Conservation (phyloP, 23 tunicate species). For the Diplosoma virens region DNA sequence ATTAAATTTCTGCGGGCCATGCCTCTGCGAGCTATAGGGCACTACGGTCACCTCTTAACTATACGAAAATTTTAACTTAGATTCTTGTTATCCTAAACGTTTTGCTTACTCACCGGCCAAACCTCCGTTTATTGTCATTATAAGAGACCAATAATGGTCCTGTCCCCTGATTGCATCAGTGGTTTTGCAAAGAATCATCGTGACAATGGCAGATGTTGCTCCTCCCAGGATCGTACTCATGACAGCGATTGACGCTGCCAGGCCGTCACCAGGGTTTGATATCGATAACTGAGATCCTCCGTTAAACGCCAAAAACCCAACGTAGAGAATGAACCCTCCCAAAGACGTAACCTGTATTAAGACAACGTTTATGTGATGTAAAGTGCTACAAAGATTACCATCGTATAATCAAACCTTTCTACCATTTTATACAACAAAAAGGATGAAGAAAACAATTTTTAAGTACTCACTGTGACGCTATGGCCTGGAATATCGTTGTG, state of each 20-base stretch:
- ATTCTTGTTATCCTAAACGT: too few relatives aligned
- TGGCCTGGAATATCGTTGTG: conserved; percentile 62
- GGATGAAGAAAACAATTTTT: too few relatives aligned
- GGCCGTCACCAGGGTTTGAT: conserved; percentile 53
- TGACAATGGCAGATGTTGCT: conserved; percentile 49
- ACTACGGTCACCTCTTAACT: too few relatives aligned
- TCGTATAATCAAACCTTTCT: too few relatives aligned
- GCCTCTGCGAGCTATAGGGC: too few relatives aligned
- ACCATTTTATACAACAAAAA: too few relatives aligned
- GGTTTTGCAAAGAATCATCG: conserved; percentile 50
- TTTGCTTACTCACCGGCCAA: conserved; percentile 77
- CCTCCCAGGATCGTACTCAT: conserved; percentile 79
- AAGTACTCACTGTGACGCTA: conserved; percentile 47
- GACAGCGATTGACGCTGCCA: conserved; percentile 52
- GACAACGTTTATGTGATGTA: too few relatives aligned
- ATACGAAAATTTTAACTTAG: too few relatives aligned
- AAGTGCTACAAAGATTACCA: too few relatives aligned
- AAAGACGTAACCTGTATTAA: conserved; percentile 61
- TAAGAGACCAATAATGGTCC: conserved; percentile 81
- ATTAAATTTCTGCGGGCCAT: too few relatives aligned
- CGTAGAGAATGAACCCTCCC: conserved; percentile 78
- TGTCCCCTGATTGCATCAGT: conserved; percentile 53
- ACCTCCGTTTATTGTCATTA: conserved; percentile 75
- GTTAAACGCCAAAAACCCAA: conserved; percentile 91
- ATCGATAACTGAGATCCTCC: conserved; percentile 87